These are phyloP conservation scores for Amphiduros pacificus DNA, from an alignment of 2,888 invertebrate genomes.

Conservation along the genomic window DNA sequence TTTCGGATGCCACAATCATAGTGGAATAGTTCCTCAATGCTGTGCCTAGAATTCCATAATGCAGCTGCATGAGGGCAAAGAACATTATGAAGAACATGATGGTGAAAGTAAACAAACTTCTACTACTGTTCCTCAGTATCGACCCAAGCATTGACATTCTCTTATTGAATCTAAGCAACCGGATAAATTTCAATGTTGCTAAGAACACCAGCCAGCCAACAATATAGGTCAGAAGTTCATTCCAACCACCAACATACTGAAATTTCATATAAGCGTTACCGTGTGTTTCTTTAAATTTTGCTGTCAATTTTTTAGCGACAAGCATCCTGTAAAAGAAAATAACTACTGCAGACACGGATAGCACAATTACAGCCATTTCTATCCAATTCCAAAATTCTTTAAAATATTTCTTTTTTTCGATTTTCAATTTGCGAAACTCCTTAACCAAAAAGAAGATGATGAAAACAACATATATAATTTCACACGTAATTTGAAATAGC, in stretches of 20 bases:
- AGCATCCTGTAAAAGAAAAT: constrained; percentile 53
- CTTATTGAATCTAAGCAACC: constrained; percentile 52
- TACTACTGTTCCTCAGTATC: constrained; percentile 46
- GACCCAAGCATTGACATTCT: constrained; percentile 42
- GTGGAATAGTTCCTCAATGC: constrained; percentile 31
- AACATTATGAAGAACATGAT: constrained; percentile 56
- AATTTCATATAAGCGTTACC: constrained; percentile 58
- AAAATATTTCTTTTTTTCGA: constrained; percentile 50
- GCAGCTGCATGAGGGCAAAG: constrained; percentile 54
- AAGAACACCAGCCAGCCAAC: constrained; percentile 62
- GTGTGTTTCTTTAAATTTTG: constrained; percentile 56
- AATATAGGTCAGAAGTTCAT: constrained; percentile 61
- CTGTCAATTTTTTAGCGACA: constrained; percentile 53
- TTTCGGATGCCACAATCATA: constrained; percentile 42
- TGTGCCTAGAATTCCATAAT: constrained; percentile 51
- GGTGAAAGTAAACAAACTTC: constrained; percentile 50
- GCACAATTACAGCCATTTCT: constrained; percentile 43
- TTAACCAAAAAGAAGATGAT: constrained; percentile 56
- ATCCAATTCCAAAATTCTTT: constrained; percentile 48
- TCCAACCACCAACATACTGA: constrained; percentile 59
- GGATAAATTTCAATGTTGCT: constrained; percentile 62
- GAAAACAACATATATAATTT: constrained; percentile 46
- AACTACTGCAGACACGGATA: constrained; percentile 50
- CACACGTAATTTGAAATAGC: constrained; percentile 31
- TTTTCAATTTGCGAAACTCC: constrained; percentile 46